These are phyloP conservation scores for Phalacrocorax carbo DNA, from an alignment of 2,113 vertebrate genomes.

Conservation along the genomic window DNA sequence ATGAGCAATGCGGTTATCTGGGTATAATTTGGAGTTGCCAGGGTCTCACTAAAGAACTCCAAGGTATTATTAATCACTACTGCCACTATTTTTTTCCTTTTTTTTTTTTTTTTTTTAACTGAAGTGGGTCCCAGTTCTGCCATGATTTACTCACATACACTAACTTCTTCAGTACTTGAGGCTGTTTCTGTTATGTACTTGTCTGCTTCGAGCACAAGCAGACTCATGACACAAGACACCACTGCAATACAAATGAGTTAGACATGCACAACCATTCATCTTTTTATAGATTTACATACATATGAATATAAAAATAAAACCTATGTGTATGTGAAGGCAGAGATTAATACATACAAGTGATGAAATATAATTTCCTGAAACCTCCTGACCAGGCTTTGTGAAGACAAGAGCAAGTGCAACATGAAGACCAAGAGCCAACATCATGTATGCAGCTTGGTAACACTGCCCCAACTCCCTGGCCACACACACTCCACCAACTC, in stretches of 20 bases:
- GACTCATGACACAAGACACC: background rate
- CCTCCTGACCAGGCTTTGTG: background rate
- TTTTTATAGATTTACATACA: background rate
- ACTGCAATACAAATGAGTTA: background rate
- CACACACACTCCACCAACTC: background rate
- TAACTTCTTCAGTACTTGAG: background rate
- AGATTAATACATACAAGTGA: background rate
- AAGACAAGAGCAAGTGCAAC: background rate
- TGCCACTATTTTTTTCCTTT: background rate
- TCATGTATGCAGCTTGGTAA: background rate
- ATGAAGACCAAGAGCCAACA: background rate
- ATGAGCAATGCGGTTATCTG: constrained; percentile 12
- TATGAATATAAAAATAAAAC: background rate
- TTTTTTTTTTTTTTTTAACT: background rate
- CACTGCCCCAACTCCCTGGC: background rate
- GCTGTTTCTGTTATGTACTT: background rate
- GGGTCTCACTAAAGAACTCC: constrained; percentile 34
- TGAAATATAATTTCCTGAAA: background rate
- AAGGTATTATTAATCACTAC: constrained; percentile 23
- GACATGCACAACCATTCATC: background rate
- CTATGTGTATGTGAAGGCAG: background rate
- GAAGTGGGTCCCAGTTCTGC: background rate
- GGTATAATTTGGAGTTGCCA: constrained; percentile 39
- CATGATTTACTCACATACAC: background rate
- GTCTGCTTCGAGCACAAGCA: background rate